These are phyloP conservation scores for Amniataba percoides DNA, from an alignment of 2,797 vertebrate genomes.

Conservation along the genomic window DNA sequence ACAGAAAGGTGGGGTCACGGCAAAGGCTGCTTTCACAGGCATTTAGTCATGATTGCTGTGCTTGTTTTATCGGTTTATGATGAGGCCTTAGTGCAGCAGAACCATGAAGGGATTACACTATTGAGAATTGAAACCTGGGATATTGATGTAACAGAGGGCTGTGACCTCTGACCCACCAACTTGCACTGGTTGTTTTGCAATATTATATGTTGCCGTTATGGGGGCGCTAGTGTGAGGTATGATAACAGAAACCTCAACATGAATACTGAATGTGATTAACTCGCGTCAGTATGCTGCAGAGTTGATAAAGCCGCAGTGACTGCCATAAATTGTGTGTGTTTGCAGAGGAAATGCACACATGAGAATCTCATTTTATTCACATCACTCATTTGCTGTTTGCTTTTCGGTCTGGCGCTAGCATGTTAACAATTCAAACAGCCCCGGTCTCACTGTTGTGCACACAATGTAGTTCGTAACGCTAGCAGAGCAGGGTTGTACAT, in stretches of 20 bases:
- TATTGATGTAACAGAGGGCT: too few species aligned
- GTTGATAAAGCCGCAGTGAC: slow-evolving; percentile 36
- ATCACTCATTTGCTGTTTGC: slow-evolving; percentile 55
- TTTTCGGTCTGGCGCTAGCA: slow-evolving; percentile 28
- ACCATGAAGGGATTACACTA: slow-evolving; percentile 26
- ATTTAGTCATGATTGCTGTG: slow-evolving; percentile 17
- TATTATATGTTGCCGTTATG: slow-evolving; percentile 30
- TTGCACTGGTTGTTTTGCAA: slow-evolving; percentile 34
- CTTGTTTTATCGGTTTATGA: slow-evolving; percentile 37
- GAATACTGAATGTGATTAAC: slow-evolving; percentile 56
- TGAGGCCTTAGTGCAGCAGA: slow-evolving; percentile 30
- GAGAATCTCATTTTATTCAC: slow-evolving; percentile 51
- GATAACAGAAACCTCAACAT: slow-evolving; percentile 37
- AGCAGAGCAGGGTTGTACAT: slow-evolving; percentile 6
- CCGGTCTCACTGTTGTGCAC: slow-evolving; percentile 18
- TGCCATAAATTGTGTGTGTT: slow-evolving; percentile 53
- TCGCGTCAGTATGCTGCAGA: slow-evolving; percentile 21
- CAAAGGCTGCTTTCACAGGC: slow-evolving; percentile 6
- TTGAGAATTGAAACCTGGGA: slow-evolving; percentile 31
- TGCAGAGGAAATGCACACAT: slow-evolving; percentile 44
- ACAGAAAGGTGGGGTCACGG: background rate
- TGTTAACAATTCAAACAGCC: slow-evolving; percentile 60
- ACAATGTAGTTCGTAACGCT: slow-evolving; percentile 20
- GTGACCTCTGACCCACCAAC: slow-evolving; percentile 49
- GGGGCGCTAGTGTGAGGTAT: slow-evolving; percentile 19